Evolutionary conservation across 1,140 invertebrate species (phyloP).

Genomic region (Lepidurus apus): DNA sequence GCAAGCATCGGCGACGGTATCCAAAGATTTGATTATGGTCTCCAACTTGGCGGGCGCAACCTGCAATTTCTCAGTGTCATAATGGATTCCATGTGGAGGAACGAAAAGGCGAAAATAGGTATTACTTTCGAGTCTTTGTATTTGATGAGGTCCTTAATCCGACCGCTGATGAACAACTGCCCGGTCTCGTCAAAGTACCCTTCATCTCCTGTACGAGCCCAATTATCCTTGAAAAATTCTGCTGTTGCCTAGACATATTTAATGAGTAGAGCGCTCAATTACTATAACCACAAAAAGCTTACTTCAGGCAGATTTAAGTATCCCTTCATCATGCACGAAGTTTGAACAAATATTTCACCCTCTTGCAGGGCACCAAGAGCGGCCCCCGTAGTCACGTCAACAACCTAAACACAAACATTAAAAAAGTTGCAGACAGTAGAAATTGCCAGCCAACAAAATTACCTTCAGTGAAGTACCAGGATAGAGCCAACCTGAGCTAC

Average conservation of each 20-base stretch:
- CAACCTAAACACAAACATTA: neutral
- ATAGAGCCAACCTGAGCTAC: neutral
- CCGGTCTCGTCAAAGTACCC: slow-evolving; percentile 41
- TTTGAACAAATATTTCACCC: neutral
- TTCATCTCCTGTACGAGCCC: slow-evolving; percentile 50
- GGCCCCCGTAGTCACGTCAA: neutral
- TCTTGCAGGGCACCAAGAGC: neutral
- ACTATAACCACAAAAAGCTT: neutral
- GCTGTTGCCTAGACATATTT: slow-evolving; percentile 42
- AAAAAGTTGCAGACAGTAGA: too few species aligned
- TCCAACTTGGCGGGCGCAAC: slow-evolving; percentile 41
- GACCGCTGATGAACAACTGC: slow-evolving; percentile 37
- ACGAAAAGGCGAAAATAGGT: neutral
- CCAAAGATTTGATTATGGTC: slow-evolving; percentile 43
- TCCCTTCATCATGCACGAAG: neutral
- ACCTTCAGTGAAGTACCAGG: neutral
- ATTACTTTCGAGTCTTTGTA: slow-evolving; percentile 27
- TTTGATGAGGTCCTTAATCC: slow-evolving; percentile 38
- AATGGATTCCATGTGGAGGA: neutral
- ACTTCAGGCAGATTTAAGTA: neutral
- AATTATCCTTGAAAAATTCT: slow-evolving; percentile 41
- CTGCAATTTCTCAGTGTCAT: slow-evolving; percentile 29
- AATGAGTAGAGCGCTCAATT: neutral
- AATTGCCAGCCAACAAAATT: neutral
- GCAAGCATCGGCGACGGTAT: slow-evolving; percentile 46